Evolutionary conservation across 2,797 vertebrate species (phyloP).

Genomic region (Muscicapa comitata): DNA sequence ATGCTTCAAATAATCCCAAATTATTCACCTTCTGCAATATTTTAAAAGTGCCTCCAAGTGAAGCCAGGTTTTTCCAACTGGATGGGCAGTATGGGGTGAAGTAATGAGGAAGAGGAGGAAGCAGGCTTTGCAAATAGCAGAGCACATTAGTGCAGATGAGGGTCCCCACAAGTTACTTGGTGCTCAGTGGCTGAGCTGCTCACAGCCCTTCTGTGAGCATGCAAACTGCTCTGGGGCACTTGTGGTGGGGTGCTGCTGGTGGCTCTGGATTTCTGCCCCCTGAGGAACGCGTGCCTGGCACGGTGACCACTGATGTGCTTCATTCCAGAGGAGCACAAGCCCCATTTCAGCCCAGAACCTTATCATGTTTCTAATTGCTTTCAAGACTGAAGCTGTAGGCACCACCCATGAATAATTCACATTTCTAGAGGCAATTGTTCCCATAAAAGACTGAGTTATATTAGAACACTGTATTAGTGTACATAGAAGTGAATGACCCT

Average conservation of each 20-base stretch:
- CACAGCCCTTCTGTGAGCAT: background rate
- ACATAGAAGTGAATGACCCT: background rate
- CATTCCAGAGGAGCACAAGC: background rate
- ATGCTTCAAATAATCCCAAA: background rate
- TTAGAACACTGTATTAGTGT: background rate
- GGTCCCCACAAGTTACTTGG: background rate
- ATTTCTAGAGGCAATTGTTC: conserved; percentile 27
- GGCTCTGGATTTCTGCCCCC: background rate
- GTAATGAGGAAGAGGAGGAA: background rate
- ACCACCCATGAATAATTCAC: conserved; percentile 26
- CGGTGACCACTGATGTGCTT: accelerated
- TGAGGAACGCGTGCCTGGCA: background rate
- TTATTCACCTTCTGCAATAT: background rate
- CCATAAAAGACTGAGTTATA: background rate
- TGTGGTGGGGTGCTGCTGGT: background rate
- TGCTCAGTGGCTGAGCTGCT: background rate
- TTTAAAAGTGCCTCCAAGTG: background rate
- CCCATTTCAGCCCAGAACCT: background rate
- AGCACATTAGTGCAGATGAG: background rate
- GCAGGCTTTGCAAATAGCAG: background rate
- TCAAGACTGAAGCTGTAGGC: background rate
- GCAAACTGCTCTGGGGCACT: background rate
- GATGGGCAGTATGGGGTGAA: background rate
- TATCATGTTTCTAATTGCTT: background rate
- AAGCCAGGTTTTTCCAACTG: background rate